phyloP scores from a whole-genome alignment of 1,140 invertebrate genomes.

The Heliconius nattereri region DNA sequence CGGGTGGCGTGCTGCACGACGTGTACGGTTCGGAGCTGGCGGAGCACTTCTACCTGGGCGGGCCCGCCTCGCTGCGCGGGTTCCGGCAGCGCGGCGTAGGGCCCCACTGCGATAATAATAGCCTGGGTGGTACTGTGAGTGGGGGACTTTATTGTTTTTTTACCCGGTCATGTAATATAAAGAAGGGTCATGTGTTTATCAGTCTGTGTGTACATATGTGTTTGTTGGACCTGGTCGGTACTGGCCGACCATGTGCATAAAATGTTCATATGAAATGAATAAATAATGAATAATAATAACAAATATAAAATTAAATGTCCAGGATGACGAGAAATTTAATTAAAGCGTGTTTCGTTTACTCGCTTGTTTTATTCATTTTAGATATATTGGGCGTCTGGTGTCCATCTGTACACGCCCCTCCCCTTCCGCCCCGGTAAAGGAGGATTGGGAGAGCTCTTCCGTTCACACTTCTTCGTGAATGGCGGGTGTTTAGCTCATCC shows the following conservation, averaged over 20 bases:
- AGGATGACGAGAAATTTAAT: too few relatives aligned
- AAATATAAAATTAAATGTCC: too few relatives aligned
- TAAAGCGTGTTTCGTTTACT: neutral
- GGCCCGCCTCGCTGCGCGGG: constrained; percentile 90
- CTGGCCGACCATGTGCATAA: too few relatives aligned
- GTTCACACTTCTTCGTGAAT: constrained; percentile 92
- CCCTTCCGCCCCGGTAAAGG: constrained; percentile 90
- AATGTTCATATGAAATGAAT: too few relatives aligned
- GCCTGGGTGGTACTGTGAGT: constrained; percentile 83
- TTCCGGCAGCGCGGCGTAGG: constrained; percentile 92
- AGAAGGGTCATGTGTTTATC: too few relatives aligned
- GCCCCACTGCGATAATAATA: constrained; percentile 87
- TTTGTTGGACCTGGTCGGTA: too few relatives aligned
- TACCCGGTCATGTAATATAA: too few relatives aligned
- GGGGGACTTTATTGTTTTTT: too few relatives aligned
- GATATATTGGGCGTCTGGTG: constrained; percentile 89
- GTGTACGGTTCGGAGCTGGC: constrained; percentile 85
- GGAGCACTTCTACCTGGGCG: constrained; percentile 94
- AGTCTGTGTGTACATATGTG: too few relatives aligned
- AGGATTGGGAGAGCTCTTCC: constrained; percentile 89
- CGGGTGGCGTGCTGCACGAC: constrained; percentile 86
- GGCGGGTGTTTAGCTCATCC: constrained; percentile 82
- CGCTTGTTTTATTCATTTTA: constrained; percentile 44
- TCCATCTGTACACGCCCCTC: constrained; percentile 92
- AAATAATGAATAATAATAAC: too few relatives aligned